Evolutionary conservation across 2,113 vertebrate genomes (phyloP).

Genomic region (Nipponia nippon): DNA sequence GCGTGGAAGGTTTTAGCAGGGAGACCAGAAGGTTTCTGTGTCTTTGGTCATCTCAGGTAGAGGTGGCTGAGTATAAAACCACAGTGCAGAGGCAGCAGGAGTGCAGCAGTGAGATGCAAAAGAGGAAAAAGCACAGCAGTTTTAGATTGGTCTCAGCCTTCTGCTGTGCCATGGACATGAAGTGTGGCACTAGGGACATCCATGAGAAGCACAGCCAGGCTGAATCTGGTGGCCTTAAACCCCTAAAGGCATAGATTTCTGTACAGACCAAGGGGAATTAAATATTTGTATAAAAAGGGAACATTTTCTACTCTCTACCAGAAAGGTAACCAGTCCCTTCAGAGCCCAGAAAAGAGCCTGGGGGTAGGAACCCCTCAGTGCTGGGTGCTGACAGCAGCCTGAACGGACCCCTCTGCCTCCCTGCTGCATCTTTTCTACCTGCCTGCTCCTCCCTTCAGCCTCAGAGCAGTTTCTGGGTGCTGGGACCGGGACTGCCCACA

Average conservation of each 20-base stretch:
- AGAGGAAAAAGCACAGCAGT: background rate
- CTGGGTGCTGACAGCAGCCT: background rate
- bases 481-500: background rate
- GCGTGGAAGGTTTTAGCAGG: background rate
- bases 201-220: background rate
- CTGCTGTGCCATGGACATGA: background rate
- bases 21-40: background rate
- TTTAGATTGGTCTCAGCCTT: background rate
- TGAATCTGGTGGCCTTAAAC: background rate
- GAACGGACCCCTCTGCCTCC: background rate
- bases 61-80: background rate
- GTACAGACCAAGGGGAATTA: background rate
- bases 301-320: background rate
- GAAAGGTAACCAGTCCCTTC: background rate
- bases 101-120: background rate
- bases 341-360: background rate
- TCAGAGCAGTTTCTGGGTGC: background rate
- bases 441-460: background rate
- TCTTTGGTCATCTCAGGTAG: background rate
- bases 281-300: background rate
- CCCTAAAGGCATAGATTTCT: background rate
- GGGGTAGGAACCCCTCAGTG: fast-evolving
- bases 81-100: background rate
- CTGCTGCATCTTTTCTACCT: background rate
- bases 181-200: too few relatives aligned